Conservation (phyloP, 2,888 invertebrate genomes). For the Calameuta pallipes region DNA sequence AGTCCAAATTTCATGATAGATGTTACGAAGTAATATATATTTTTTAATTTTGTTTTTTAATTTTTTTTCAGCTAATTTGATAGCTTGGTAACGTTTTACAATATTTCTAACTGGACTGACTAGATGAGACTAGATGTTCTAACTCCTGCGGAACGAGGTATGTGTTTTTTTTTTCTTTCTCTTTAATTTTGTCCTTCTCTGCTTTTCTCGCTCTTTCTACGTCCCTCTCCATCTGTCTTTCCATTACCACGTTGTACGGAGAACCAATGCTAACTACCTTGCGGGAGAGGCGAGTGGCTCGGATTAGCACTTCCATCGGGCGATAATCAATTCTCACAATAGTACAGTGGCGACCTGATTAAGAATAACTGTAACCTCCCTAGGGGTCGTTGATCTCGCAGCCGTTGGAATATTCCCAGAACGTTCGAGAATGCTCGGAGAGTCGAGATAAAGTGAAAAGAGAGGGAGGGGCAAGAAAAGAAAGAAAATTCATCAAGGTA, state of each 20-base stretch:
- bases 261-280: neutral
- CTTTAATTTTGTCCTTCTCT: neutral
- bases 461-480: neutral
- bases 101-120: neutral
- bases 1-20: neutral
- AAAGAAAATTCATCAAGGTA: neutral
- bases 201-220: neutral
- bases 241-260: neutral
- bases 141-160: neutral
- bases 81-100: neutral
- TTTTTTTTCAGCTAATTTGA: neutral
- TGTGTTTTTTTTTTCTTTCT: neutral
- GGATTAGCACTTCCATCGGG: constrained; percentile 33
- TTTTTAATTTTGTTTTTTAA: neutral
- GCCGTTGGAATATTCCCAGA: neutral
- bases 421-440: neutral
- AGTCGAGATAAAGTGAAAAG: neutral
- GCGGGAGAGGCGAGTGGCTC: neutral
- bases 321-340: constrained; percentile 22
- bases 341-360: constrained; percentile 16
- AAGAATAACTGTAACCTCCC: constrained; percentile 18
- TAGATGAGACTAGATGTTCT: neutral
- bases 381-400: neutral
- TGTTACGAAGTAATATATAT: neutral
- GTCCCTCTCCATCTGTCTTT: neutral